Conservation (phyloP, 2,888 invertebrate species). For the Drosophila ezoana region DNA sequence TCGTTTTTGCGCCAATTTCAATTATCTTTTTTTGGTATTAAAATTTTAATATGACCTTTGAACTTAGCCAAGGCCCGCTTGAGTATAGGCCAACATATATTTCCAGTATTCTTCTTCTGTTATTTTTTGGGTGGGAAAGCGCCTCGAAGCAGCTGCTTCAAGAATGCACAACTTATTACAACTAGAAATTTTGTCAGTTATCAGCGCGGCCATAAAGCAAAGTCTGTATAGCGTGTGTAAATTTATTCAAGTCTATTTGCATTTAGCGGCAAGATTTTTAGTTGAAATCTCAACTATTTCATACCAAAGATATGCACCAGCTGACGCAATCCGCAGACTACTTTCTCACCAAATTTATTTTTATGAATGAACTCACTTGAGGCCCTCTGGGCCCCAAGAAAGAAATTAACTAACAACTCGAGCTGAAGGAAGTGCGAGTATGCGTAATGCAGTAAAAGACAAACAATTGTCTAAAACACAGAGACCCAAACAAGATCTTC, state of each 20-base stretch:
- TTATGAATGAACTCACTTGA: conserved; percentile 72
- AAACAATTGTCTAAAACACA: conserved; percentile 56
- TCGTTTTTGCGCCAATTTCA: conserved; percentile 63
- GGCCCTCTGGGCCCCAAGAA: neutral
- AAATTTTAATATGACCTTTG: conserved; percentile 69
- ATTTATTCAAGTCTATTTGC: conserved; percentile 66
- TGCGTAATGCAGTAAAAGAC: conserved; percentile 82
- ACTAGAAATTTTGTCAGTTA: conserved; percentile 41
- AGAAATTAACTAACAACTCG: neutral
- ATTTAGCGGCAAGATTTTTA: conserved; percentile 71
- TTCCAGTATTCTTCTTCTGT: conserved; percentile 27
- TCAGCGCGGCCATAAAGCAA: conserved; percentile 43
- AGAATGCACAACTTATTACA: conserved; percentile 22
- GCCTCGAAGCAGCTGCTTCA: conserved; percentile 51
- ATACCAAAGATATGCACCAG: conserved; percentile 32
- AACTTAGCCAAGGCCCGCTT: conserved; percentile 61
- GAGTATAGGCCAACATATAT: conserved; percentile 54
- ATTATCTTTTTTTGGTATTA: conserved; percentile 49
- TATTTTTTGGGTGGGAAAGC: conserved; percentile 52
- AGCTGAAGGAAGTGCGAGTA: conserved; percentile 73
- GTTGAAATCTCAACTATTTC: conserved; percentile 52
- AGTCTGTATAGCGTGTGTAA: conserved; percentile 34
- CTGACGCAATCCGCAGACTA: conserved; percentile 33
- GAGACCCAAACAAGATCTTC: conserved; percentile 34
- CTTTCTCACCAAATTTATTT: conserved; percentile 64